Evolutionary conservation across 2,797 vertebrate genomes (phyloP), one percentile per base, ranked within the genome.

Genomic region (Champsocephalus esox): DNA sequence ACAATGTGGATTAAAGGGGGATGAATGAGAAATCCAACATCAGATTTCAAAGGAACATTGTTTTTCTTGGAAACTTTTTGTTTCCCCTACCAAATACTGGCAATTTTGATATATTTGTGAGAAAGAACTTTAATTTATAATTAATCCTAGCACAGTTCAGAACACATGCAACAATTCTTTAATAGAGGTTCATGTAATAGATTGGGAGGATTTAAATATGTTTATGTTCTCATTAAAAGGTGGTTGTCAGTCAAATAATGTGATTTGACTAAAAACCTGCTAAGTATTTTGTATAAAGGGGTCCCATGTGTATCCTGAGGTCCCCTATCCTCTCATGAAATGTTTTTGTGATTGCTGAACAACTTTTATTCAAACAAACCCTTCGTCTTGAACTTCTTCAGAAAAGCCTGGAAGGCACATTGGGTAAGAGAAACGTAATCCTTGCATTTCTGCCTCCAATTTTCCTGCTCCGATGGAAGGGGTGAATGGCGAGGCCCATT

Each of bases 261-360:
- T 50, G 14, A 9, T 71, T 21, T 65, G 38, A 61, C 45, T 59
- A 28, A 68, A 75, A 34, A 9, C 50, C 61, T 64, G 54, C 55
- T 66, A 81, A 62, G 12, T 56, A 21, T 19, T 65, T 61, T 52
- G 16, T 14, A n/a, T 17, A 65, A 63, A 68, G 32, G 12, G 57
- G 11, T 70, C 24, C 69, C 68, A 71, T 88, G 73, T 65, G 57
- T 76, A 66, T 79, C 65, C 51, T 77, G 24, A 43, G 44, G 10
- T 80, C 65, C 21, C 45, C 56, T 77, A 9, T 61, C 17, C 24
- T 28, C 8, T 77, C 41, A 61, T 70, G n/a, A 43, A 63, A 79
- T 66, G 56, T 34, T 44, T 24, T 34, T 1, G 10, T 81, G 4
- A 75, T 76, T 72, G 1, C 56, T 67, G 58, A 76, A 73, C 3